Conservation (phyloP, 2,113 vertebrate genomes). For the Onychorhynchus coronatus region DNA sequence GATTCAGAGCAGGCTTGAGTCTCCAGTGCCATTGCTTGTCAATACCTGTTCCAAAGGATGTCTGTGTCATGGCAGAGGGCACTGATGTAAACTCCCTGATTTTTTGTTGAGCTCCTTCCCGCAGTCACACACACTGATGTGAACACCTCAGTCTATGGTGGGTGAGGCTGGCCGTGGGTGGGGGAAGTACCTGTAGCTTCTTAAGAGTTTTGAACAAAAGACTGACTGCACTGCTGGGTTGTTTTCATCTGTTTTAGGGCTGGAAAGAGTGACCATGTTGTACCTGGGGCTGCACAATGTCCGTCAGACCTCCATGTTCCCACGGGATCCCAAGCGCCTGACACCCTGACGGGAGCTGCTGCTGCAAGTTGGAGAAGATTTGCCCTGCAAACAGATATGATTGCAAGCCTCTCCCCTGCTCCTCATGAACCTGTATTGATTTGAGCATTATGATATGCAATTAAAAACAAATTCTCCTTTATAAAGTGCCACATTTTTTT, state of each 20-base stretch:
- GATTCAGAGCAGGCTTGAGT: not conserved
- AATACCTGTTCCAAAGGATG: not conserved
- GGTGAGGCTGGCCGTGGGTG: not conserved
- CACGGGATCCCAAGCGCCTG: constrained; percentile 94
- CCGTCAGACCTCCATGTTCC: constrained; percentile 98
- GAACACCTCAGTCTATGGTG: not conserved
- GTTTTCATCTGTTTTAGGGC: constrained; percentile 72
- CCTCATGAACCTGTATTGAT: not conserved
- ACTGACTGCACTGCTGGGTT: not conserved
- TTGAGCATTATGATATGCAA: constrained; percentile 41
- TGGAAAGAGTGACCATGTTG: constrained; percentile 98
- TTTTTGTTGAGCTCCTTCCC: not conserved
- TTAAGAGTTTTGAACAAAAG: not conserved
- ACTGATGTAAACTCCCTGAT: not conserved
- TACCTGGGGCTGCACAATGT: constrained; percentile 95
- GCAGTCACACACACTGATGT: not conserved
- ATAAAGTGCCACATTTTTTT: constrained; percentile 67
- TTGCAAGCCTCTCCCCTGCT: constrained; percentile 28
- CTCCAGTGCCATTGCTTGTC: not conserved
- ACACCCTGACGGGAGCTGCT: constrained; percentile 80
- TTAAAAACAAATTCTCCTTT: constrained; percentile 32
- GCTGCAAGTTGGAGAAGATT: not conserved
- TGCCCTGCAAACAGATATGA: not conserved
- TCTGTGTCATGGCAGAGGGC: not conserved
- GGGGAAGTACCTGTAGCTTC: not conserved